These are phyloP conservation scores for Ptyas mucosa DNA, from an alignment of 2,113 vertebrate species.

Conservation along the genomic window DNA sequence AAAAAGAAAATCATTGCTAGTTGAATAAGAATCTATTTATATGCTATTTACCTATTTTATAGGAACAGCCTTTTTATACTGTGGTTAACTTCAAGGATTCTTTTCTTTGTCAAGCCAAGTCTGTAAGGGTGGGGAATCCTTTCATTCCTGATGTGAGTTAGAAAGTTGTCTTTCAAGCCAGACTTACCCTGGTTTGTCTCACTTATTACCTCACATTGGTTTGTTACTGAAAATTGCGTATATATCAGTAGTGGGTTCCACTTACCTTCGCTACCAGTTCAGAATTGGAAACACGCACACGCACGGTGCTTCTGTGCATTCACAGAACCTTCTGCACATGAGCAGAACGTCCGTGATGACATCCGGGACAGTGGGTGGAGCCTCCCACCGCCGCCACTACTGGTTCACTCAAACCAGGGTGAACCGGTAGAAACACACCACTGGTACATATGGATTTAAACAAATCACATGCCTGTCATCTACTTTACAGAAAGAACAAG, in stretches of 20 bases:
- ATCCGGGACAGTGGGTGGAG: no score
- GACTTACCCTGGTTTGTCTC: background rate
- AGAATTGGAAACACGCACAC: no score
- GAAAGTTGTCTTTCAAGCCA: background rate
- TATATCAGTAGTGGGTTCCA: no score
- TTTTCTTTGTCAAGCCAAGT: background rate
- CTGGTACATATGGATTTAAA: background rate
- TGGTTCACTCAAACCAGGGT: no score
- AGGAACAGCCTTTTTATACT: background rate
- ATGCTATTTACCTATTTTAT: background rate
- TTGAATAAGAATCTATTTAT: background rate
- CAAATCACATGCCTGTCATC: fast-evolving
- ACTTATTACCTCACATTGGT: background rate
- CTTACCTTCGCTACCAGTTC: no score
- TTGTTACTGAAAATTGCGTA: background rate
- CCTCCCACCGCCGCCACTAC: no score
- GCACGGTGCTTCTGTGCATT: no score
- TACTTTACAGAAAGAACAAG: background rate
- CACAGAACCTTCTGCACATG: no score
- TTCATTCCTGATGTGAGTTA: background rate
- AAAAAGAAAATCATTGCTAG: background rate
- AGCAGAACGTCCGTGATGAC: no score
- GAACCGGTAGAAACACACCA: no score
- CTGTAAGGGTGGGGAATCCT: background rate
- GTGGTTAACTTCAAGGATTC: fast-evolving